Base-by-base conservation (phyloP, 2,113 vertebrate genomes). In the zebrafish (Danio rerio) region DNA sequence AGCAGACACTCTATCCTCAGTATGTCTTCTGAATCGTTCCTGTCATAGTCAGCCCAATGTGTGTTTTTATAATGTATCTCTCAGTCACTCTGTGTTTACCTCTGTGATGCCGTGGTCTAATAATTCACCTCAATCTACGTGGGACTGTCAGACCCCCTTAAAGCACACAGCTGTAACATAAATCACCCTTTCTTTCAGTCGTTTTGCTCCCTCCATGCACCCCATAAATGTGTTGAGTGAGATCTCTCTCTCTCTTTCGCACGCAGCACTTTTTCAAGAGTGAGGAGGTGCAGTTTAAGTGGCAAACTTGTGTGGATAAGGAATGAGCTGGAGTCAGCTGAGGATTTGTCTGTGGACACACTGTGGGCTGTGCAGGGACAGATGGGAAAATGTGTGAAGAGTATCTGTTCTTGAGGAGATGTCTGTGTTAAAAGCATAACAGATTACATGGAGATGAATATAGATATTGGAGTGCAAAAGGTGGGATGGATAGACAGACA, bases 71-170 rank as follows among this genome's bases (percentile, higher is more conserved):
- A 80, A 76, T 72, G 66, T 69, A n/a, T 74, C 65, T 69, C 55
- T 85, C 75, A 53, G 75, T 75, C 81, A 52, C 81, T 82, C 18
- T 66, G 20, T 78, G 82, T 85, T 83, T 83, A 80, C 81, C 40
- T 80, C 63, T 74, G 77, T 45, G 80, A 73, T 76, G 70, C 59
- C 58, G 21, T 66, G 80, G 53, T 55, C 50, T 65, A 72, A 80
- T 85, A 63, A 58, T 75, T 83, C 81, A 73, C 76, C 55, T 69
- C 61, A 61, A 61, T 82, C 58, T 79, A 42, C 20, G n/a, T 69
- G 63, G 78, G 69, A 61, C 76, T 83, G 81, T 82, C 84, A 80
- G 75, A 75, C 68, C 74, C 75, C 53, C 43, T 79, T 82, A 74
- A 62, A 82, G 50, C 75, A 59, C 42, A 45, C 47, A 10, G 49